Base-by-base conservation (phyloP, 2,888 invertebrate genomes). In the Cheilosia vulpina region DNA sequence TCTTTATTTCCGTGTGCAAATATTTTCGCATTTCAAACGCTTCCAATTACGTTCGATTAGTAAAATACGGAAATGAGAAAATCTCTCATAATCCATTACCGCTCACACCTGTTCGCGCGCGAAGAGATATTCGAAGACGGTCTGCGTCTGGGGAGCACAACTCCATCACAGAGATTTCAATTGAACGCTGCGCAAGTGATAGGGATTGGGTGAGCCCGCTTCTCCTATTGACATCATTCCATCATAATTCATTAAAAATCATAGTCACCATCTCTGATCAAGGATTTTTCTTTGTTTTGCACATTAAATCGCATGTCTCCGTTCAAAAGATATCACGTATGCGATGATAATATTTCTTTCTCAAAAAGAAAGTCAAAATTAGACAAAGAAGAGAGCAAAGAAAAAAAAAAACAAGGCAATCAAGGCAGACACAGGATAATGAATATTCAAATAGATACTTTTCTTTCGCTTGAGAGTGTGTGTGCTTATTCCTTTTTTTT, bases 361-460 rank as follows among this genome's bases (percentile, higher is more conserved):
- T 15, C 9, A 13, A 41, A 53, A 65, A 45, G 17, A 41, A 2
- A 41, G 5, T 21, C 27, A 77, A 78, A 78, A 57, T 60, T 62
- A 73, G 77, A 38, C 38, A 38, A 47, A 15, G 38, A 34, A 4
- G 27, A 17, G 4, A 24, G 27, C 31, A 31, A 31, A 45, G 7
- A 11, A 13, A 60, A n/a, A 60, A 24, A 45, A 53, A 58, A 45
- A 73, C 31, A 27, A 85, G 71, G 81, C 66, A 85, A 85, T 85
- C 85, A 81, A 60, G 66, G 62, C 50, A 72, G 75, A 80, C 84
- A 62, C 66, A 66, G 66, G 66, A 72, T 80, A 81, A 85, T 85
- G 76, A 85, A 85, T 85, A 85, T 85, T 85, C 85, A 85, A 81
- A 85, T 76, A 81, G 78, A 76, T 84, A 79, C 83, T 75, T 84